Evolutionary conservation across 2,113 vertebrate genomes (phyloP), one percentile per base, ranked within the genome.

Genomic region (Falcunculus frontatus): DNA sequence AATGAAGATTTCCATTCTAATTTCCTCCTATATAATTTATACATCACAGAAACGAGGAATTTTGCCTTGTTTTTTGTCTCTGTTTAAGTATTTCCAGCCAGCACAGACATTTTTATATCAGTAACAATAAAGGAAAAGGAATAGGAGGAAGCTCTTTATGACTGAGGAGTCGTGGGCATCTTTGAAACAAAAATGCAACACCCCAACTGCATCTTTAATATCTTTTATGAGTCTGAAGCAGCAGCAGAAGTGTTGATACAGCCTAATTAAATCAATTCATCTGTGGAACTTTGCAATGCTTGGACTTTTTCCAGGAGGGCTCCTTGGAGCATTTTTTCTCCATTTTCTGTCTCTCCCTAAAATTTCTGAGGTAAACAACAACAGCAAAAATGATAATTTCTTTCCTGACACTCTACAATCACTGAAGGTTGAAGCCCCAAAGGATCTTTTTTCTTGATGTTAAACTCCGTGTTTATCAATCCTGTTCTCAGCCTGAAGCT

Each of bases 191-290:
- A 65, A 90, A 72, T 32, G 56, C 80, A 93, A 64, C 25, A 89
- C 32, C 64, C 74, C 74, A 60, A 59, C 52, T 78, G 65, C 96
- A 88, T 35, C 79, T 79, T 90, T 94, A 92, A 95, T 96, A 97
- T 92, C 73, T 89, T 96, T 90, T 88, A 90, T 35, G 91, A 97
- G 87, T 68, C 90, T 56, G 55, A 89, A 47, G 79, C 80, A 32
- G 53, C 93, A 79, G 84, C 92, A 96, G 79, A 94, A 93, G 46
- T 12, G 68, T 85, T 90, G 96, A 92, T 89, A 57, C 37, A 84
- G 65, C 84, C 94, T 98, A 97, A 98, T 98, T 97, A 97, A 97
- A 97, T 95, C 94, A 97, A 97, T 97, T 98, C 85, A 97, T 96
- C 96, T 95, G 60, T 74, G 93, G 65, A 93, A 93, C 84, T 95